A percentile compares a stretch with the other conserved stretches of the same genome.
Evolutionary conservation across 2,113 vertebrate genomes (phyloP).

Genomic region (Dipodomys spectabilis): DNA sequence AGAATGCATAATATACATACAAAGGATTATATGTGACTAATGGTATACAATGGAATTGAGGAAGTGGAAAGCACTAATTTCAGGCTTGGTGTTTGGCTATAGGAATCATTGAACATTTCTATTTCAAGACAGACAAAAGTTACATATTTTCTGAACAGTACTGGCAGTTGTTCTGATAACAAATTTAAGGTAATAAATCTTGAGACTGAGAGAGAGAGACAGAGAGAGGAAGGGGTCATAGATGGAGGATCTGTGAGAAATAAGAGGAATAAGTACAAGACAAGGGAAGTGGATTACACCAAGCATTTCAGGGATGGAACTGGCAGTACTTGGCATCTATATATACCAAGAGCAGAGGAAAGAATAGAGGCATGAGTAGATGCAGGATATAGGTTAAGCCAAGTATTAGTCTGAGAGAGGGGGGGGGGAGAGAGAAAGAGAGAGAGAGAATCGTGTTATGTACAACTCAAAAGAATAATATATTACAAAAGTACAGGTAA

Average conservation of each 20-base stretch:
- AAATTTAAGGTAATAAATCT: not conserved
- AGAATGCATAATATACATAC: too few species aligned
- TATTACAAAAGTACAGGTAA: not conserved
- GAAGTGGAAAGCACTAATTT: not conserved
- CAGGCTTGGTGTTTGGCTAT: not conserved
- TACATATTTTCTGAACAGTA: not conserved
- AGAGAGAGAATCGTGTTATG: not conserved
- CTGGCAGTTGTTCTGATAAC: not conserved
- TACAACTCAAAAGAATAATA: not conserved
- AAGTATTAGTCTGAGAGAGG: too few species aligned
- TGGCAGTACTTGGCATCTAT: not conserved
- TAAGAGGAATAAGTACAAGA: not conserved
- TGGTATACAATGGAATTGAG: not conserved
- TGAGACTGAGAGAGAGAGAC: not conserved
- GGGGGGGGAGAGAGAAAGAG: too few species aligned
- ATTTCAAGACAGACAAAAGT: not conserved
- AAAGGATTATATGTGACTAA: too few species aligned
- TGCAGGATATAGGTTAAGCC: not conserved
- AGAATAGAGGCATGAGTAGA: not conserved
- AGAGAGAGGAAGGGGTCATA: not conserved
- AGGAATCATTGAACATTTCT: not conserved
- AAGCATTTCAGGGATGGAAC: not conserved
- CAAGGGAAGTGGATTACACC: not conserved
- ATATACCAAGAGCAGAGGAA: not conserved
- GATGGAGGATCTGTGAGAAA: not conserved